Conservation (phyloP, 2,113 vertebrate species). For the Axis porcinus region DNA sequence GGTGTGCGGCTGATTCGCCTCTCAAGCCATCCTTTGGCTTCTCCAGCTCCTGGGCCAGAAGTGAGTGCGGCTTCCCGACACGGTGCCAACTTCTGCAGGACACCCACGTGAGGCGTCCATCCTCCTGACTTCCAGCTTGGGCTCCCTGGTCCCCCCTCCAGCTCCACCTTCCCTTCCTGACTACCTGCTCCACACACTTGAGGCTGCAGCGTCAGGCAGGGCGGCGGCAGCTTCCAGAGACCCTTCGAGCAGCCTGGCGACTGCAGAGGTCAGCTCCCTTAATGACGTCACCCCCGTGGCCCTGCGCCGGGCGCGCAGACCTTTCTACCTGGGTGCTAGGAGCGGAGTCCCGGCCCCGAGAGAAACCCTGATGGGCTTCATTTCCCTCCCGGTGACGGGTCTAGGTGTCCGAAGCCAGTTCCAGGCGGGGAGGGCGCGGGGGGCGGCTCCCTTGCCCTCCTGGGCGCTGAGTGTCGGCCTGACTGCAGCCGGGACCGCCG, state of each 20-base stretch:
- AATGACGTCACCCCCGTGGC: background rate
- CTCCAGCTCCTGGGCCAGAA: background rate
- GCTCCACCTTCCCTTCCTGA: background rate
- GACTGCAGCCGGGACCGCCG: background rate
- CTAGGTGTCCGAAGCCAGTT: background rate
- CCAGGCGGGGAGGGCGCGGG: background rate
- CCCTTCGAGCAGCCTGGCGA: fast-evolving
- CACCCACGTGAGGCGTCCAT: background rate
- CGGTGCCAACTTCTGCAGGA: background rate
- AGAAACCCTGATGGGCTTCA: no score
- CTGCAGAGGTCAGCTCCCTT: background rate
- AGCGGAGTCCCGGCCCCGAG: background rate
- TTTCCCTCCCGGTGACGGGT: background rate
- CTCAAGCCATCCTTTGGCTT: background rate
- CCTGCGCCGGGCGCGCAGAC: background rate
- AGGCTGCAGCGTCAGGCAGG: background rate
- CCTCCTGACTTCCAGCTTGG: fast-evolving
- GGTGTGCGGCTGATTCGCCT: no score
- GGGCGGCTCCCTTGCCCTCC: background rate
- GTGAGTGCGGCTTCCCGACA: background rate
- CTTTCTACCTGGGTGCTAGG: background rate
- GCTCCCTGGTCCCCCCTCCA: fast-evolving
- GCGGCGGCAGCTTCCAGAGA: background rate
- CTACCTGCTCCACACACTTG: background rate
- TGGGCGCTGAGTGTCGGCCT: background rate